Percentiles rank a stretch among this genome's conserved stretches.
These are phyloP conservation scores for Drosophila nr. perissopoda DNA, from an alignment of 2,888 invertebrate species.

Conservation along the genomic window DNA sequence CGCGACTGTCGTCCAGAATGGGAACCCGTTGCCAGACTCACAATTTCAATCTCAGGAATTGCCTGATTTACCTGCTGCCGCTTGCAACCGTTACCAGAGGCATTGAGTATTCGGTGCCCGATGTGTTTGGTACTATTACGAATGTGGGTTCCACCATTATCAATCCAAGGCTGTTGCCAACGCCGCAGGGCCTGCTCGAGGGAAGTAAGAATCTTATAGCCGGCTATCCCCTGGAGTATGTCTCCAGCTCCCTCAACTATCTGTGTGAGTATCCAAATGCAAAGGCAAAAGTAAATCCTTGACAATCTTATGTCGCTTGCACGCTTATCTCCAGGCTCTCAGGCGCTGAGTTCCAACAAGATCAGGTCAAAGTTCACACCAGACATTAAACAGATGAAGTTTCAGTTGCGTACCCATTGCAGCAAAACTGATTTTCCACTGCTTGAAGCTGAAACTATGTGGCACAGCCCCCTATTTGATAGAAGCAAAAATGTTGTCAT, in stretches of 20 bases:
- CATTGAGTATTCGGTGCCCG: constrained; percentile 57
- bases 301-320: neutral
- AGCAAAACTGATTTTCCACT: constrained; percentile 77
- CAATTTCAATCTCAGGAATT: neutral
- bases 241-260: constrained; percentile 75
- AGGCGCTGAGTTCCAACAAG: constrained; percentile 74
- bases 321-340: constrained; percentile 70
- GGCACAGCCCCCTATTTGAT: constrained; percentile 81
- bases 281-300: neutral
- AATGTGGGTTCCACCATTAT: constrained; percentile 67
- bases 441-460: constrained; percentile 75
- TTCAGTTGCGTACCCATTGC: constrained; percentile 79
- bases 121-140: constrained; percentile 65
- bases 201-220: constrained; percentile 81
- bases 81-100: constrained; percentile 21
- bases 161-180: constrained; percentile 66
- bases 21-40: constrained; percentile 11
- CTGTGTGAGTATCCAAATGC: constrained; percentile 74
- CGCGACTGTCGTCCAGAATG: constrained; percentile 43
- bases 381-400: constrained; percentile 79
- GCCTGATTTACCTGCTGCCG: constrained; percentile 27
- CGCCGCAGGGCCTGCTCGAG: constrained; percentile 76
- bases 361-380: constrained; percentile 77
- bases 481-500: constrained; percentile 79
- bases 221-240: constrained; percentile 83